Percentiles rank a stretch among this genome's conserved stretches.
phyloP scores from a whole-genome alignment of 2,888 invertebrate genomes.

The Anoncus sp. region DNA sequence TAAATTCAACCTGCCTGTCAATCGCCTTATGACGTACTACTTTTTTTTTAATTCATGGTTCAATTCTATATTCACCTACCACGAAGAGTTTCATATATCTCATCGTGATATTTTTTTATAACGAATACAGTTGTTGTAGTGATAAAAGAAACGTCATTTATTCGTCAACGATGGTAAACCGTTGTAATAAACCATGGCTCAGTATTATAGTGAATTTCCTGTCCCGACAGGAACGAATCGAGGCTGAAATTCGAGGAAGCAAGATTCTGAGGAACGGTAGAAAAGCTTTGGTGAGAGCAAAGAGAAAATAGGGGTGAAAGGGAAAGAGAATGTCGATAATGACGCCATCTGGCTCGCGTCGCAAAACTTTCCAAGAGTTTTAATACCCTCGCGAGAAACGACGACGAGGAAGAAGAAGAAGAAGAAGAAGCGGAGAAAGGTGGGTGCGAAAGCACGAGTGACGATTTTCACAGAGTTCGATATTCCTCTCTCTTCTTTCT shows the following conservation, averaged over 20 bases:
- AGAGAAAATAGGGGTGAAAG: constrained; percentile 59
- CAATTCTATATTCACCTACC: background rate
- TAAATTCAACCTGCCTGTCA: too few species aligned
- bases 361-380: constrained; percentile 79
- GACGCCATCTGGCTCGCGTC: constrained; percentile 79
- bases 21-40: too few species aligned
- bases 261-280: constrained; percentile 33
- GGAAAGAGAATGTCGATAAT: constrained; percentile 76
- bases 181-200: too few species aligned
- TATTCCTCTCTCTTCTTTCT: constrained; percentile 42
- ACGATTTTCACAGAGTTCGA: constrained; percentile 56
- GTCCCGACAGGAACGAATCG: constrained; percentile 29
- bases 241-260: constrained; percentile 46
- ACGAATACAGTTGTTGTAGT: too few species aligned
- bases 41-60: background rate
- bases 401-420: constrained; percentile 34
- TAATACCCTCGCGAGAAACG: constrained; percentile 74
- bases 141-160: too few species aligned
- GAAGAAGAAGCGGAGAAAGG: constrained; percentile 52
- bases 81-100: background rate
- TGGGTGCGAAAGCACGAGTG: constrained; percentile 47
- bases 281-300: constrained; percentile 52
- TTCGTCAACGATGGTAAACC: background rate
- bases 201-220: constrained; percentile 29
- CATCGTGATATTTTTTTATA: too few species aligned